A percentile compares a stretch with the other conserved stretches of the same genome.
These are phyloP conservation scores for Lepidochitona cinerea DNA, from an alignment of 2,888 invertebrate genomes.

Conservation along the genomic window DNA sequence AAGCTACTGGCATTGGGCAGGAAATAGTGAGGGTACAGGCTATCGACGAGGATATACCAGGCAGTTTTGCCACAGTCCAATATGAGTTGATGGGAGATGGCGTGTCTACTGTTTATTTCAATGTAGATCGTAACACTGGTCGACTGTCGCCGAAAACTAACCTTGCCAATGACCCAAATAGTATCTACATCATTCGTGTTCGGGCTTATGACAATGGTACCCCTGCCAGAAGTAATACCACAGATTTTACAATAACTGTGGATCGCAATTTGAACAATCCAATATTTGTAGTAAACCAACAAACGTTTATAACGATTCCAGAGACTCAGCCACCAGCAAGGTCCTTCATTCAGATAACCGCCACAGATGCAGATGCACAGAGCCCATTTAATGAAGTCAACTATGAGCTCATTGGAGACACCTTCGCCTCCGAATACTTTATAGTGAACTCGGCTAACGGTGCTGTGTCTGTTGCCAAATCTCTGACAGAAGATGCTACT, in stretches of 20 bases:
- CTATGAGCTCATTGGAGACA: constrained; percentile 31
- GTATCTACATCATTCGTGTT: constrained; percentile 19
- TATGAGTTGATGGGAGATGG: constrained; percentile 64
- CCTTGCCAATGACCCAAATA: background rate
- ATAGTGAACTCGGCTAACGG: constrained; percentile 20
- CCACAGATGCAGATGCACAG: constrained; percentile 45
- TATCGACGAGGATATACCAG: constrained; percentile 43
- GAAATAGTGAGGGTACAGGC: constrained; percentile 46
- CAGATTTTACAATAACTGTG: constrained; percentile 36
- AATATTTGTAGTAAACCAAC: constrained; percentile 18
- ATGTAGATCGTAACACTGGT: constrained; percentile 42
- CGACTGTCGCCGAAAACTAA: constrained; percentile 20
- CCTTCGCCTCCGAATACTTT: constrained; percentile 31
- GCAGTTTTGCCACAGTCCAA: constrained; percentile 46
- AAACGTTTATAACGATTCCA: constrained; percentile 25
- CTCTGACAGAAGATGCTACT: constrained; percentile 37
- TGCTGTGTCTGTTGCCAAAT: constrained; percentile 15
- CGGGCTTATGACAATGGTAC: constrained; percentile 50
- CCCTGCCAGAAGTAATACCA: constrained; percentile 31
- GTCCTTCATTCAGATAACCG: constrained; percentile 35
- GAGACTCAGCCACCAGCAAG: constrained; percentile 41
- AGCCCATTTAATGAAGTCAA: constrained; percentile 36
- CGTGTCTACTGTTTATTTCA: constrained; percentile 52
- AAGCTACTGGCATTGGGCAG: constrained; percentile 37
- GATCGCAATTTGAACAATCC: constrained; percentile 47